Percentiles rank a stretch among this genome's conserved stretches.
phyloP scores from a whole-genome alignment of 2,797 vertebrate species.

The Anniella stebbinsi region DNA sequence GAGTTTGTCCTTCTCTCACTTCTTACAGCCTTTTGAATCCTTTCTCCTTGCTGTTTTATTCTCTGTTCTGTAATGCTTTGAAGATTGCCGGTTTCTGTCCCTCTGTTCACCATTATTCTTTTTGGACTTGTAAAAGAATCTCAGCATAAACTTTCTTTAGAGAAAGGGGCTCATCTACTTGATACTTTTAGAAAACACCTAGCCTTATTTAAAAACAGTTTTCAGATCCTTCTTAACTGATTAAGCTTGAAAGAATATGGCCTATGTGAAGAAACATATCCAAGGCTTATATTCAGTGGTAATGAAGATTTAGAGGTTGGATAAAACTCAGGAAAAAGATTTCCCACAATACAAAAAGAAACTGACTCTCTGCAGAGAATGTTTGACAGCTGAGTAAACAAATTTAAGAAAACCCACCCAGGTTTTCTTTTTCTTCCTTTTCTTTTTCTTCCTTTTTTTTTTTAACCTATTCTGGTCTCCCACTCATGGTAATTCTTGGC shows the following conservation, averaged over 20 bases:
- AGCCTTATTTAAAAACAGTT: not conserved
- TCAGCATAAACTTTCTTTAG: not conserved
- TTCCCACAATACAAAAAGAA: constrained; percentile 32
- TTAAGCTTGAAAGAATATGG: constrained; percentile 19
- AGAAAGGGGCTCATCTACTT: not conserved
- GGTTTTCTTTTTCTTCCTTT: not conserved
- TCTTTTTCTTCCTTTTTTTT: not conserved
- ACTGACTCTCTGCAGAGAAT: not conserved
- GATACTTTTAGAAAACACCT: constrained; percentile 16
- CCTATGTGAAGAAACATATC: constrained; percentile 15
- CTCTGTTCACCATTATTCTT: constrained; percentile 19
- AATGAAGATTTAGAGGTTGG: constrained; percentile 32
- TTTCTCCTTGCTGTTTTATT: not conserved
- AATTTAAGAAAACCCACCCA: constrained; percentile 13
- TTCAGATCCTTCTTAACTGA: constrained; percentile 24
- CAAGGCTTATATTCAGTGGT: constrained; percentile 12
- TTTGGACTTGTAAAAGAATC: fast-evolving
- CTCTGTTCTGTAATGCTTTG: not conserved
- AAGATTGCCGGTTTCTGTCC: not conserved
- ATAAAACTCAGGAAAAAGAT: constrained; percentile 16
- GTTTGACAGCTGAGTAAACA: constrained; percentile 39
- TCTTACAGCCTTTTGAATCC: not conserved
- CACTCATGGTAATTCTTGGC: constrained; percentile 8
- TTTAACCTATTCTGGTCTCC: not conserved
- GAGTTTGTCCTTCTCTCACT: not conserved